phyloP scores from a whole-genome alignment of 2,113 vertebrate genomes.

The Delphinus delphis region DNA sequence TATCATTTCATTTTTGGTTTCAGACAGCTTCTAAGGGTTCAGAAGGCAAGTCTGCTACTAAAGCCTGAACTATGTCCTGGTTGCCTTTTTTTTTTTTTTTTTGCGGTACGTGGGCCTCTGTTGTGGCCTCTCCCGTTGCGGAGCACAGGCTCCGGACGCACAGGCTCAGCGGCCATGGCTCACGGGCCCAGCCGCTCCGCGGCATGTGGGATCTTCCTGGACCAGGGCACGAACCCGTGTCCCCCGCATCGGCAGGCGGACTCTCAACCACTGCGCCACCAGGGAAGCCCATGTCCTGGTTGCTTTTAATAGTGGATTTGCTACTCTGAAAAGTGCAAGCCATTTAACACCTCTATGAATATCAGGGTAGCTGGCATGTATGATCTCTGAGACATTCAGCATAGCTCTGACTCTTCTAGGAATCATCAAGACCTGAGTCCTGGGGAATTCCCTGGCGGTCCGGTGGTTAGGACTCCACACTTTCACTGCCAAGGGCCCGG shows the following conservation, averaged over 20 bases:
- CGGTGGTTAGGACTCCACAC: background rate
- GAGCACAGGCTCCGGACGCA: no score
- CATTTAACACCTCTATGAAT: background rate
- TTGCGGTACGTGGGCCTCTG: no score
- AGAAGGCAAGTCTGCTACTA: background rate
- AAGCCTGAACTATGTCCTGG: background rate
- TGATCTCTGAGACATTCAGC: background rate
- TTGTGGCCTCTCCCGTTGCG: no score
- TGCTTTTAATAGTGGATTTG: background rate
- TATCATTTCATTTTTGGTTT: background rate
- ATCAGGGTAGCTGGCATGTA: background rate
- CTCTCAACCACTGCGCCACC: no score
- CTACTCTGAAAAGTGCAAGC: background rate
- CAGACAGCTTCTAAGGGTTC: background rate
- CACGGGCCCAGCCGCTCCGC: no score
- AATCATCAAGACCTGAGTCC: background rate
- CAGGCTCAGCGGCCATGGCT: no score
- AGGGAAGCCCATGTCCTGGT: background rate
- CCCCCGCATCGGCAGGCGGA: no score
- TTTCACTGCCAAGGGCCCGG: background rate
- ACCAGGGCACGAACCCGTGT: no score
- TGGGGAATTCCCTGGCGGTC: background rate
- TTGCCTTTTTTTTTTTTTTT: background rate
- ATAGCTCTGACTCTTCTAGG: background rate
- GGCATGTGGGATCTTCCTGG: no score